These are phyloP conservation scores for Hyperoplus lanceolatus DNA, from an alignment of 2,797 vertebrate genomes.

Conservation along the genomic window DNA sequence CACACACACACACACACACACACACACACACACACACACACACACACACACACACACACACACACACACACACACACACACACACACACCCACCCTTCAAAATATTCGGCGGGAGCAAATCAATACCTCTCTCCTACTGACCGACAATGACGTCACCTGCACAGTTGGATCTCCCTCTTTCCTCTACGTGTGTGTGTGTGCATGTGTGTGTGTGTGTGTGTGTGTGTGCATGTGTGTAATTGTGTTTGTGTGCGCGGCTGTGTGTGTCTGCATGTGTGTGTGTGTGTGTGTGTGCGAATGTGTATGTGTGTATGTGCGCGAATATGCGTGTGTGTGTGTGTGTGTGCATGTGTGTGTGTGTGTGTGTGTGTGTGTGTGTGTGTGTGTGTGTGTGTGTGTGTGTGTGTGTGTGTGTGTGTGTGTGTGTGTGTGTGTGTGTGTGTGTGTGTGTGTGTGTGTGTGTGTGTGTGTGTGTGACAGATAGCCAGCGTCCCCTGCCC, in stretches of 20 bases:
- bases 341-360: no score
- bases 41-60: no score
- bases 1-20: no score
- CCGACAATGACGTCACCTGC: slow-evolving; percentile 55
- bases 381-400: neutral
- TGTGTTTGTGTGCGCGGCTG: neutral
- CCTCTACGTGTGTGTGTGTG: neutral
- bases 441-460: neutral
- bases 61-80: no score
- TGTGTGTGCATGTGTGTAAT: no score
- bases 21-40: no score
- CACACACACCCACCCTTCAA: neutral
- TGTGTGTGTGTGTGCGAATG: neutral
- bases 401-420: neutral
- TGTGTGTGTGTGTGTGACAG: neutral
- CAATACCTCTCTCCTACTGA: slow-evolving; percentile 54
- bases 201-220: neutral
- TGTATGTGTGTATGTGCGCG: neutral
- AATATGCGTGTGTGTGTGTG: neutral
- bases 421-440: neutral
- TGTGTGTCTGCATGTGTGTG: neutral
- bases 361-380: neutral
- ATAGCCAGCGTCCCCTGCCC: slow-evolving; percentile 25
- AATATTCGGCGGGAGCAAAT: slow-evolving; percentile 34
- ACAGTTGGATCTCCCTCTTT: slow-evolving; percentile 24